phyloP scores from a whole-genome alignment of 2,888 invertebrate genomes.

The Rapana venosa region DNA sequence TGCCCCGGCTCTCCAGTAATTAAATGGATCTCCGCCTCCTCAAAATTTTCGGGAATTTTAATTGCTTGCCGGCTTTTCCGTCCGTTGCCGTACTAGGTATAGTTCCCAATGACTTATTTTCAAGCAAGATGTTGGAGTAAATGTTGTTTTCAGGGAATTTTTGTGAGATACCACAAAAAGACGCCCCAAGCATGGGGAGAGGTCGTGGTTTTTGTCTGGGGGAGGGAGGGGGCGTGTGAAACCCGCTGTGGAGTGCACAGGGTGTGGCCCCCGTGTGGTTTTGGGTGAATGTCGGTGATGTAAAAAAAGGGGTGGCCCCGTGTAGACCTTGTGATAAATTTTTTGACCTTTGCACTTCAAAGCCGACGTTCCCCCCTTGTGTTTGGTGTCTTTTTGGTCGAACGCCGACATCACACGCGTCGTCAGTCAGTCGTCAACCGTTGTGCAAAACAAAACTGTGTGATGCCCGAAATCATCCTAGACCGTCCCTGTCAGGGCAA shows the following conservation, averaged over 20 bases:
- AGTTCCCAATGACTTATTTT: too few relatives aligned
- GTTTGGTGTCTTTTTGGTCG: slow-evolving; percentile 25
- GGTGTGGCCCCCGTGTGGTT: neutral
- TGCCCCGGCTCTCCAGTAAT: too few relatives aligned
- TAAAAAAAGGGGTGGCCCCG: slow-evolving; percentile 10
- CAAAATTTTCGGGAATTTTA: too few relatives aligned
- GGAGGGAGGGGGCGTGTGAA: neutral
- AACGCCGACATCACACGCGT: slow-evolving; percentile 2
- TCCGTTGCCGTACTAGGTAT: too few relatives aligned
- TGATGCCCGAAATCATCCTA: neutral
- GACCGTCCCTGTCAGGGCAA: neutral
- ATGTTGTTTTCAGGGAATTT: neutral
- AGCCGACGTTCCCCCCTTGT: slow-evolving; percentile 11
- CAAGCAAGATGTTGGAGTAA: slow-evolving; percentile 13
- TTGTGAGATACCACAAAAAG: neutral
- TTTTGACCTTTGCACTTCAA: slow-evolving; percentile 4
- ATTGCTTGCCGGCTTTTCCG: too few relatives aligned
- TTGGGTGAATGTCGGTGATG: neutral
- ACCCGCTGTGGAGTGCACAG: neutral
- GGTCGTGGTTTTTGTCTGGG: neutral
- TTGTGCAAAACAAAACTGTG: slow-evolving; percentile 14
- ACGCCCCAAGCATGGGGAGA: neutral
- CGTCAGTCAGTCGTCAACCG: neutral
- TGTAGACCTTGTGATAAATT: slow-evolving; percentile 10
- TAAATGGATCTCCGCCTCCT: too few relatives aligned